These are phyloP conservation scores for Phenganax stokvisi DNA, from an alignment of 92 coral and sea anemone genomes.

Conservation along the genomic window DNA sequence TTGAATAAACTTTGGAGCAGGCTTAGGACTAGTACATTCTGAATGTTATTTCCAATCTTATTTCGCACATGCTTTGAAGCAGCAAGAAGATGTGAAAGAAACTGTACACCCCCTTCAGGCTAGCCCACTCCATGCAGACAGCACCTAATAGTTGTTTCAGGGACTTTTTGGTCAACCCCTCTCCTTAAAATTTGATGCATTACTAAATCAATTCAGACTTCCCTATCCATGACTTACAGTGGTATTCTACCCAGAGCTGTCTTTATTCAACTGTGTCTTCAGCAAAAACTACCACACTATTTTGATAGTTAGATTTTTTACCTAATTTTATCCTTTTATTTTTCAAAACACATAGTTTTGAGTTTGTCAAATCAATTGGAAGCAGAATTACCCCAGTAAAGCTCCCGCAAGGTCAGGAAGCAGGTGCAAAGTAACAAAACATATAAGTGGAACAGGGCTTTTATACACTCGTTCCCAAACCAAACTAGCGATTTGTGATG, in stretches of 20 bases:
- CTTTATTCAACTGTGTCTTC: no score
- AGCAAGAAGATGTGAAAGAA: no score
- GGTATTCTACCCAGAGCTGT: no score
- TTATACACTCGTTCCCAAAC: constrained; percentile 37
- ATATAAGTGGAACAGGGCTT: constrained; percentile 49
- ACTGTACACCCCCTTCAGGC: no score
- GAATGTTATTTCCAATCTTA: no score
- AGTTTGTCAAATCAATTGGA: constrained; percentile 50
- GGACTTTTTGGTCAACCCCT: background rate
- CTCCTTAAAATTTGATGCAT: background rate
- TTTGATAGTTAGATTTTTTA: background rate
- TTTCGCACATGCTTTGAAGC: no score
- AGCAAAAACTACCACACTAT: background rate
- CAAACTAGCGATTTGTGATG: background rate
- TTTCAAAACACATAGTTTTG: constrained; percentile 53
- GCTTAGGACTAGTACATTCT: no score
- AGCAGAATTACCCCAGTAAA: constrained; percentile 38
- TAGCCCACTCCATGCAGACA: no score
- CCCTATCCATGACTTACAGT: background rate
- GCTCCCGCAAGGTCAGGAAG: constrained; percentile 49
- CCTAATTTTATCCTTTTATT: constrained; percentile 2
- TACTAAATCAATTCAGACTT: background rate
- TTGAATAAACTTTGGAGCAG: no score
- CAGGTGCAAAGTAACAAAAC: constrained; percentile 49
- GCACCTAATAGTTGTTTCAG: background rate